Evolutionary conservation across 2,113 vertebrate species (phyloP), one percentile per base, ranked within the genome.

Genomic region (Electrona antarctica): DNA sequence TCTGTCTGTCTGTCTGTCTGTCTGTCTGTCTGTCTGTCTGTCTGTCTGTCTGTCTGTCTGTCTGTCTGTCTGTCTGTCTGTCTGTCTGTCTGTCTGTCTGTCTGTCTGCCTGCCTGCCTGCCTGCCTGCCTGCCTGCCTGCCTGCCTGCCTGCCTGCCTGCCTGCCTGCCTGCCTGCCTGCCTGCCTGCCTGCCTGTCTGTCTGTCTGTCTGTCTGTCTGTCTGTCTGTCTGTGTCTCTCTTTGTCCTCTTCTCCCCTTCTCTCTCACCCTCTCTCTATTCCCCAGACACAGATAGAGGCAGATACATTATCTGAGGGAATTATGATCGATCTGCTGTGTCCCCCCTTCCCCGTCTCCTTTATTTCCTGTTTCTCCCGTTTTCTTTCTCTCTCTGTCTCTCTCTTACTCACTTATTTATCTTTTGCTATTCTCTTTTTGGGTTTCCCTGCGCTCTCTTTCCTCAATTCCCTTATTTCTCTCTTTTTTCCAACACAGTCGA

Each of bases 271-370:
- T 13, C 4, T 13, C 66, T 12, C 33, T 29, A 45, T 21, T 75
- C 83, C 64, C 74, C 60, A 74, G 78, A 62, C 55, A 60, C 61
- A 41, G 33, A 41, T 41, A 41, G 33, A 41, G 33, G 33, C 33
- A 41, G 33, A 41, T 41, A 76, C 74, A 74, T 79, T 75, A 80
- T 76, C 8, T 1, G 45, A 71, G 68, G 8, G 51, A 77, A 67
- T 69, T 50, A 51, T 28, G 1, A 84, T 87, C 46, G 77, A 83
- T 87, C 84, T 77, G 11, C 65, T 60, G 33, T 6, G 3, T 41
- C 33, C 33, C 3, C 33, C 33, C 2, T 54, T 14, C 65, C 65
- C 12, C 1, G 54, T 76, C 58, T 13, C 60, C 21, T 29, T 8
- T 60, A 41, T 47, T 64, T 67, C 56, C 56, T 73, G 45, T 71